Evolutionary conservation across 35 echinoderm and acorn worm genomes (phyloP).

Genomic region (Holothuria glaberrima): DNA sequence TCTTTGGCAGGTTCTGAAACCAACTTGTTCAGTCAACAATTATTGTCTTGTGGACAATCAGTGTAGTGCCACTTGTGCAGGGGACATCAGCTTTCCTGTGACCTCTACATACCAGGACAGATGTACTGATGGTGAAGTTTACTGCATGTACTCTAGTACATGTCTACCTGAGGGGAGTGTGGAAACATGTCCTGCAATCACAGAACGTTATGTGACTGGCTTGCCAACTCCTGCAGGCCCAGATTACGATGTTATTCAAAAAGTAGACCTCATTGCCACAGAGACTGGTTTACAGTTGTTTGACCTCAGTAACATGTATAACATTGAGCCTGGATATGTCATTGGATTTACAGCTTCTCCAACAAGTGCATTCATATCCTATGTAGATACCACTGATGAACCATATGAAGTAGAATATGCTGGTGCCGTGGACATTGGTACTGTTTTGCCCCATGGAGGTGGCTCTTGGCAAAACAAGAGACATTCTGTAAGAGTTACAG

Average conservation of each 20-base stretch:
- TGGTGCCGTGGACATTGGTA: background rate
- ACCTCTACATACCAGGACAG: slow-evolving; percentile 35
- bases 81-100: slow-evolving; percentile 16
- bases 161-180: slow-evolving; percentile 19
- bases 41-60: slow-evolving; percentile 45
- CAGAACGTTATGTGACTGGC: background rate
- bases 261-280: background rate
- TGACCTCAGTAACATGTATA: background rate
- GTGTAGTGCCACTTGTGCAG: background rate
- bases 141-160: background rate
- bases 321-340: slow-evolving; percentile 31
- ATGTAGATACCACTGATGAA: background rate
- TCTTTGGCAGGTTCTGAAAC: slow-evolving; percentile 7
- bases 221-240: background rate
- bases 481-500: slow-evolving; percentile 36
- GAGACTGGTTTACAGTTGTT: background rate
- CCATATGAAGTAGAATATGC: slow-evolving; percentile 8
- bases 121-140: slow-evolving; percentile 12
- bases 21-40: background rate
- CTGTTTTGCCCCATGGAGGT: background rate
- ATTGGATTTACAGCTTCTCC: slow-evolving; percentile 21
- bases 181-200: background rate
- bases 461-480: slow-evolving; percentile 20
- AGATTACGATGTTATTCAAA: slow-evolving; percentile 6
- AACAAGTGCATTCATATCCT: slow-evolving; percentile 23